These are phyloP conservation scores for Psix sp. DNA, from an alignment of 1,140 invertebrate genomes.

Conservation along the genomic window DNA sequence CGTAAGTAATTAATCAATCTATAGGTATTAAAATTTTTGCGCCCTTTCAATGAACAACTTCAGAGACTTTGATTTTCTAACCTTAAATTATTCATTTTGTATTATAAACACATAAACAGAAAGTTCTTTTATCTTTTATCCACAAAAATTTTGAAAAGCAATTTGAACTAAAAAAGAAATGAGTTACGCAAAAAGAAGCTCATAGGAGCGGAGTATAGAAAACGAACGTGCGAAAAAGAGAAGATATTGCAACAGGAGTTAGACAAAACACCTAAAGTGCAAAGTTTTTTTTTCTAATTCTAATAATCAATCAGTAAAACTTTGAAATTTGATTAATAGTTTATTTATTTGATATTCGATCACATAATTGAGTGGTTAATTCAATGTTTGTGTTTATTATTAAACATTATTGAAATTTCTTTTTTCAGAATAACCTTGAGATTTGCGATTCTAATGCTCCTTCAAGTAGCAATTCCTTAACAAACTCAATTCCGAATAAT, in stretches of 20 bases:
- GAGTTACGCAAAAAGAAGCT: conserved; percentile 4
- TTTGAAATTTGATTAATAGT: neutral
- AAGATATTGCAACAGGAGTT: neutral
- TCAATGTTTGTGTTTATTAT: no score
- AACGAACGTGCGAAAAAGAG: conserved; percentile 3
- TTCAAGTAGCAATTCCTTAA: conserved; percentile 1
- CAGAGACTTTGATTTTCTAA: no score
- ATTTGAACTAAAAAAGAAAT: neutral
- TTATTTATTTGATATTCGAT: neutral
- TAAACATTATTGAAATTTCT: no score
- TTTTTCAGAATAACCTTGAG: conserved; percentile 1
- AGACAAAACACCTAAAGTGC: conserved; percentile 1
- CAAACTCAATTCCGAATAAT: neutral
- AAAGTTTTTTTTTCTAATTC: neutral
- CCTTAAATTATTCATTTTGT: no score
- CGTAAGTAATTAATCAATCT: no score
- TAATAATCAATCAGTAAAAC: neutral
- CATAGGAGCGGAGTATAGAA: neutral
- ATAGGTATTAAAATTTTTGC: no score
- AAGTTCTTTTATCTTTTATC: neutral
- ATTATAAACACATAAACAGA: no score
- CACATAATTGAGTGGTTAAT: no score
- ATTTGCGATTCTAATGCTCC: neutral
- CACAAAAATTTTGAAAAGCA: neutral
- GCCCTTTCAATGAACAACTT: no score